Base-by-base conservation (phyloP, 1,140 invertebrate genomes). In the Papilio glaucus region DNA sequence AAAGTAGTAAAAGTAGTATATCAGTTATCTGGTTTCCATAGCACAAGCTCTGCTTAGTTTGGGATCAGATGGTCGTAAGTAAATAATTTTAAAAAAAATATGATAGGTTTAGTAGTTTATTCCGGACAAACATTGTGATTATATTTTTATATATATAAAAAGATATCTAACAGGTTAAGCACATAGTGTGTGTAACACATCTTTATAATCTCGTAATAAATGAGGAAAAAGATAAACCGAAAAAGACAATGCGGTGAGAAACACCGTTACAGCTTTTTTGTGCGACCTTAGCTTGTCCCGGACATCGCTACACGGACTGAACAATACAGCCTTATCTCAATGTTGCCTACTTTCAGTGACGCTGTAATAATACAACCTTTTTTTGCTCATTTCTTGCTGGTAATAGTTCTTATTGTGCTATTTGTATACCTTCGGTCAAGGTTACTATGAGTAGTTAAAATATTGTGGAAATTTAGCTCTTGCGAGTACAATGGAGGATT, bases 341-440 rank as follows among this genome's bases (percentile, higher is more conserved):
- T 57, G 49, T 57, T 57, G 21, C 49, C 49, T 57, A 57, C 49
- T 57, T 57, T 57, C 49, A 57, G 49, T 57, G 49, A 57, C 45
- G 21, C 10, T 57, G 21, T 57, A 57, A 57, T 57, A 57, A 49
- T 57, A 24, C 21, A 57, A 6, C 29, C 29, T 33, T 33, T 57
- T 57, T 57, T 57, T 57, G 49, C 12, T 57, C 21, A 57, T 57
- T 57, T 57, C 49, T 57, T 57, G 49, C 49, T 57, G n/a, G 5
- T 57, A 26, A 12, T 24, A 24, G 49, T 57, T 57, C 21, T 24
- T 57, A 24, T 57, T 57, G 21, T 57, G 0, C 49, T 57, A 57
- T 57, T 57, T 57, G 49, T 57, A 57, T 24, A 26, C 29, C 29
- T 33, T 6, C 49, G 49, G 49, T 57, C 49, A 57, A 57, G 49